phyloP scores from a whole-genome alignment of 1,140 invertebrate species.

The Meloidogyne exigua region DNA sequence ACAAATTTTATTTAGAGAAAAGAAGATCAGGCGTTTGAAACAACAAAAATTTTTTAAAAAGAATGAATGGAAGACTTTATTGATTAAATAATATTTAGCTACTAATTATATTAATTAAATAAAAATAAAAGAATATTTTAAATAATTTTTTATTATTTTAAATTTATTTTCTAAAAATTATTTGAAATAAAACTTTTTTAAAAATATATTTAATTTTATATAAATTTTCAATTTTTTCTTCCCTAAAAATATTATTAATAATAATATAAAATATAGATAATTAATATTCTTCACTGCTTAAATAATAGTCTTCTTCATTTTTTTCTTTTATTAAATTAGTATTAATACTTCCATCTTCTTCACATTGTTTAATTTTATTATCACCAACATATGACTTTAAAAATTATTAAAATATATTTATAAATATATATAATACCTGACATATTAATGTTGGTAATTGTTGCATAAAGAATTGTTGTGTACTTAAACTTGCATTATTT shows the following conservation, averaged over 20 bases:
- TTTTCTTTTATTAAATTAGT: slow-evolving; percentile 2
- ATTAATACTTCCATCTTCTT: background rate
- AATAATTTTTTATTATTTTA: no score
- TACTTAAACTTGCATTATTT: slow-evolving; percentile 19
- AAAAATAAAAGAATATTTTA: no score
- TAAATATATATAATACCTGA: background rate
- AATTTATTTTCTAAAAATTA: no score
- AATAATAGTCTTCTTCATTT: background rate
- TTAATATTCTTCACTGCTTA: background rate
- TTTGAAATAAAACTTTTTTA: no score
- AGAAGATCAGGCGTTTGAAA: background rate
- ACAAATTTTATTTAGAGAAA: background rate
- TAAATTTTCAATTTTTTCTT: no score
- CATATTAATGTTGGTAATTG: slow-evolving; percentile 22
- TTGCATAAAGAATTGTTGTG: slow-evolving; percentile 22
- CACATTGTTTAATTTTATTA: background rate
- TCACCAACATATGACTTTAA: background rate
- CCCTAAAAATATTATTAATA: no score
- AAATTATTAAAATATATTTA: background rate
- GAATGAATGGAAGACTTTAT: background rate
- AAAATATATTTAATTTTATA: no score
- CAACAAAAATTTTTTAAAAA: background rate
- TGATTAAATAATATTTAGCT: no score
- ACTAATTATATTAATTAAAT: no score
- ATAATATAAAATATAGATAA: no score